A percentile compares a stretch with the other conserved stretches of the same genome.
phyloP scores from a whole-genome alignment of 1,140 invertebrate genomes.

The Drosophila arawakana region DNA sequence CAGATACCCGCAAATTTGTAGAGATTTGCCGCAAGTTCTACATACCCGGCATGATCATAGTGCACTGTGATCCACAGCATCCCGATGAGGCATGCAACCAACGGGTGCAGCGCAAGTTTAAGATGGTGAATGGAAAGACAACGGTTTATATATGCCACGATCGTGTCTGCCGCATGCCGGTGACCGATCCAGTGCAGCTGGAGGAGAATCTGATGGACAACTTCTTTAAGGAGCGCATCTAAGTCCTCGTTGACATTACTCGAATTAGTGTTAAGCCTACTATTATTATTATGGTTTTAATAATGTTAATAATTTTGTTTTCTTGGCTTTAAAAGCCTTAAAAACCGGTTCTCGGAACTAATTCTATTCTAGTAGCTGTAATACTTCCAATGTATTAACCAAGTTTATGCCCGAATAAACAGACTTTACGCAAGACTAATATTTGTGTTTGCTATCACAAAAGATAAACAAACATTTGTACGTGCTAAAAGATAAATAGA shows the following conservation, averaged over 20 bases:
- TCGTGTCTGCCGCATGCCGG: conserved; percentile 91
- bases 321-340: conserved; percentile 59
- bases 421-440: conserved; percentile 10
- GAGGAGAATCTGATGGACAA: conserved; percentile 86
- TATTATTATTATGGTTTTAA: conserved; percentile 22
- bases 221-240: conserved; percentile 70
- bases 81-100: conserved; percentile 64
- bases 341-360: conserved; percentile 63
- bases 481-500: background rate
- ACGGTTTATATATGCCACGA: conserved; percentile 93
- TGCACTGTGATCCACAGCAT: conserved; percentile 88
- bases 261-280: conserved; percentile 48
- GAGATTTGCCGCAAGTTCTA: conserved; percentile 88
- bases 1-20: conserved; percentile 89
- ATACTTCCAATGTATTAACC: conserved; percentile 21
- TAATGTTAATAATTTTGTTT: conserved; percentile 48
- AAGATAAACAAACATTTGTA: too few relatives aligned
- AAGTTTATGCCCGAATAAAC: conserved; percentile 23
- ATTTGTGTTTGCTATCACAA: background rate
- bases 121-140: conserved; percentile 86
- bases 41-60: conserved; percentile 89
- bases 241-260: conserved; percentile 47
- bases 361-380: conserved; percentile 28
- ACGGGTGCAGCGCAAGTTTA: conserved; percentile 74
- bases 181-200: conserved; percentile 89